phyloP scores from a whole-genome alignment of 2,113 vertebrate species.

The Propithecus coquereli region DNA sequence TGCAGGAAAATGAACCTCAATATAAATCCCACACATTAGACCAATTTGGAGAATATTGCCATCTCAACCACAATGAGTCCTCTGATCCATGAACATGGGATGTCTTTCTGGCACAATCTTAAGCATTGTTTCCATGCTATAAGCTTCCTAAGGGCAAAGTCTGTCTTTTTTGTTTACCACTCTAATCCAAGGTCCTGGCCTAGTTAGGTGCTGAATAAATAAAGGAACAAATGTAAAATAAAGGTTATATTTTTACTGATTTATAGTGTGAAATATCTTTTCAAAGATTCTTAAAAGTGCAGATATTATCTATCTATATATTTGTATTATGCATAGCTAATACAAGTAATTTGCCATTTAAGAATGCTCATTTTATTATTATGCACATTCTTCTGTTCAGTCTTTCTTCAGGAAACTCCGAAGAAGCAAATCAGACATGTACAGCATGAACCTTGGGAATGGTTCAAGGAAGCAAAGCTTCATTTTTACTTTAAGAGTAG shows the following conservation, averaged over 20 bases:
- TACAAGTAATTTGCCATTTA: constrained; percentile 1
- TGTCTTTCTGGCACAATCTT: constrained; percentile 2
- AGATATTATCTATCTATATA: background rate
- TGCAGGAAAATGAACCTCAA: background rate
- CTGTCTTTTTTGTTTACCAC: background rate
- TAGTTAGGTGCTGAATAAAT: background rate
- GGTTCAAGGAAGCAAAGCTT: constrained; percentile 7
- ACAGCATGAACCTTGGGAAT: background rate
- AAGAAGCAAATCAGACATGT: background rate
- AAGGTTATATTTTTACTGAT: constrained; percentile 21
- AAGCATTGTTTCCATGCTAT: background rate
- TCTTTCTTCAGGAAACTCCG: background rate
- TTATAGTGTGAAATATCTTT: constrained; percentile 26
- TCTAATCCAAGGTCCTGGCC: background rate
- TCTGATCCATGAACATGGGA: background rate
- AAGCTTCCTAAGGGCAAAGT: background rate
- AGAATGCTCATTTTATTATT: background rate
- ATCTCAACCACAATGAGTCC: background rate
- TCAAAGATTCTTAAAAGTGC: background rate
- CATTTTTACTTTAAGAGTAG: constrained; percentile 22
- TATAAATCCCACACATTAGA: background rate
- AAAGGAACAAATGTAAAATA: constrained; percentile 16
- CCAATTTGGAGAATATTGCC: background rate
- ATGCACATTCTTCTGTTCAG: background rate
- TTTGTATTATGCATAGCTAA: background rate